Conservation (phyloP, 1,140 invertebrate genomes). For the Lepidurus couesii region DNA sequence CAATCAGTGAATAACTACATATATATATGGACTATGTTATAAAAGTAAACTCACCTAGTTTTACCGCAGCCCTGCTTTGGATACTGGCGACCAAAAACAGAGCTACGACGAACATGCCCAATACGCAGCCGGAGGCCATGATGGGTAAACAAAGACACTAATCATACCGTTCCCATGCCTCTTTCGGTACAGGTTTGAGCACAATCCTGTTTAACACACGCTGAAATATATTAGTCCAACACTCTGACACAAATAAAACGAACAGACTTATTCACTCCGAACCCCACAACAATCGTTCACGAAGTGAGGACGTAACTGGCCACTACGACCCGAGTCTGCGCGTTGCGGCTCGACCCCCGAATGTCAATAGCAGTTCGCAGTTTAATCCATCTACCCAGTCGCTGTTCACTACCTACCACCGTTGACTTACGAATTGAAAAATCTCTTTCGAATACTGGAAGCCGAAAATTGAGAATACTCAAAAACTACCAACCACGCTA, state of each 20-base stretch:
- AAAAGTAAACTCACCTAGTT: not conserved
- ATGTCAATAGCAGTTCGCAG: not conserved
- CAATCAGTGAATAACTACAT: not conserved
- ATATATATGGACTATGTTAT: not conserved
- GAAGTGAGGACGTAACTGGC: not conserved
- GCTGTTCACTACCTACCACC: not conserved
- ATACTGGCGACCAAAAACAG: not conserved
- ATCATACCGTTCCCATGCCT: conserved; percentile 13
- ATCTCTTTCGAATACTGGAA: too few relatives aligned
- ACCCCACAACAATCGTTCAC: conserved; percentile 3
- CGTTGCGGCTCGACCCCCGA: not conserved
- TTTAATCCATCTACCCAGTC: not conserved
- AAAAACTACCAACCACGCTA: too few relatives aligned
- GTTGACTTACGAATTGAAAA: not conserved
- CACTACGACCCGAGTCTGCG: conserved; percentile 7
- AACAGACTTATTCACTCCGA: conserved; percentile 1
- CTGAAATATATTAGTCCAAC: not conserved
- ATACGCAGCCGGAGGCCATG: conserved; percentile 9
- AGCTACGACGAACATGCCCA: conserved; percentile 9
- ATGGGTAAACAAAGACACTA: conserved; percentile 9
- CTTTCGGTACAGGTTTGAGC: not conserved
- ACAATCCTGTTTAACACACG: not conserved
- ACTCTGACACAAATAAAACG: not conserved
- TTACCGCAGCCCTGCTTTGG: not conserved
- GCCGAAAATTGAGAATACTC: too few relatives aligned